Percentiles rank a stretch among this genome's conserved stretches.
Conservation (phyloP, 2,888 invertebrate species). For the Papilio elwesi region DNA sequence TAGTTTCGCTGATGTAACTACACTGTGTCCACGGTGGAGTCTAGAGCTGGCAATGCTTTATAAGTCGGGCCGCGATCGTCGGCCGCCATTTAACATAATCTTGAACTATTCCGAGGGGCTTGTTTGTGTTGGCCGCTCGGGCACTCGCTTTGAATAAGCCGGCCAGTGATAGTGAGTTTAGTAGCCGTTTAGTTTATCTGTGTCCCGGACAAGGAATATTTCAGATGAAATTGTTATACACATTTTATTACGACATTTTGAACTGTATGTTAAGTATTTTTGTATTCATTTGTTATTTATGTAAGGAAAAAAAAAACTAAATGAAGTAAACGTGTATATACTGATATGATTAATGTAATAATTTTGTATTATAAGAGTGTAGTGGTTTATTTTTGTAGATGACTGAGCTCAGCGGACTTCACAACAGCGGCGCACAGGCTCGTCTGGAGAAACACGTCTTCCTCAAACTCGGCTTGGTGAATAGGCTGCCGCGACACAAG, state of each 20-base stretch:
- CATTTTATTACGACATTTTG: background rate
- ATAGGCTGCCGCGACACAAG: too few species aligned
- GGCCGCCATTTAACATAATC: constrained; percentile 71
- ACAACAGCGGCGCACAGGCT: too few species aligned
- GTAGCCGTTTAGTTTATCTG: constrained; percentile 19
- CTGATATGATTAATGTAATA: too few species aligned
- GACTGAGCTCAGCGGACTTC: too few species aligned
- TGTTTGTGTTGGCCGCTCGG: constrained; percentile 53
- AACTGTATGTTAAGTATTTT: background rate
- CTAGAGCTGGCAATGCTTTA: constrained; percentile 58
- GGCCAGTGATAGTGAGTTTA: constrained; percentile 37
- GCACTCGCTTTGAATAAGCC: constrained; percentile 34
- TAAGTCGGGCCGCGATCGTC: constrained; percentile 61
- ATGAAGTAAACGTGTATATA: too few species aligned
- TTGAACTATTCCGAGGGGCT: constrained; percentile 55
- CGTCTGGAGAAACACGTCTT: too few species aligned
- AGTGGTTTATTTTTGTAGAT: too few species aligned
- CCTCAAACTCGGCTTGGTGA: too few species aligned
- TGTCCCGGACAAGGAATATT: constrained; percentile 14
- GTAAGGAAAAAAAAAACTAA: too few species aligned
- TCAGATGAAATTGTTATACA: constrained; percentile 8
- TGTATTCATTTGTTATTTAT: too few species aligned
- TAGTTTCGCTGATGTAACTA: background rate
- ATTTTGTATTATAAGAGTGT: too few species aligned
- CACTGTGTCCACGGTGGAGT: constrained; percentile 6